Base-by-base conservation (phyloP, 2,113 vertebrate species). In the Origma solitaria region DNA sequence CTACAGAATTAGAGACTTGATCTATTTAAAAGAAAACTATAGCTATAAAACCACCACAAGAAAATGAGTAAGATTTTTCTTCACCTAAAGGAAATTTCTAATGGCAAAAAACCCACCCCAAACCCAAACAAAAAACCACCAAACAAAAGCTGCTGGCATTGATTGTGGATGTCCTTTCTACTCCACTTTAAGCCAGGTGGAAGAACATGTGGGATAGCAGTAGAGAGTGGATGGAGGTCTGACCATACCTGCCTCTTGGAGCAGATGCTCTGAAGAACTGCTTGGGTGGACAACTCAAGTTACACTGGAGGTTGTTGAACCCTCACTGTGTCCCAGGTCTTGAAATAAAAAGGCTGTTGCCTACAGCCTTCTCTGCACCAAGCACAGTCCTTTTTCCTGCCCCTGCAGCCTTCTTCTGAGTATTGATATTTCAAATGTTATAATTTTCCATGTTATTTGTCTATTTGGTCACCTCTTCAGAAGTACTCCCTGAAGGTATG, bases 231-330 rank as follows among this genome's bases (percentile, higher is more conserved):
- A 24, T 1, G 6, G 19, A 66, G 20, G 15, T 45, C 22, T 78
- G 65, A 24, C 13, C 7, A 7, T 35, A 18, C 8, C 11, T 66
- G 25, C 13, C 18, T 76, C 17, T 47, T 9, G 23, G 30, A 65
- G 30, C 18, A 56, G 24, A 9, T 0, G 3, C 11, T 85, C 54
- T 54, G 53, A 19, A 0, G 8, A 31, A 40, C 8, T 57, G 11
- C 38, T 71, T 69, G 21, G 44, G 31, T 53, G 18, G 31, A 30
- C 15, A 64, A 35, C 19, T 33, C 11, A 50, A 35, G 33, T n/a
- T n/a, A 22, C n/a, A 6, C 13, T 17, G 16, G 5, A 51, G 28
- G 12, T 31, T 53, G 25, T 30, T 38, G 30, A 56, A n/a, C 22
- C 17, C 14, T 75, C 4, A 4, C 22, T 1, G 1, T 35, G 23